phyloP scores from a whole-genome alignment of 2,797 vertebrate species.

The Pseudopleuronectes americanus region DNA sequence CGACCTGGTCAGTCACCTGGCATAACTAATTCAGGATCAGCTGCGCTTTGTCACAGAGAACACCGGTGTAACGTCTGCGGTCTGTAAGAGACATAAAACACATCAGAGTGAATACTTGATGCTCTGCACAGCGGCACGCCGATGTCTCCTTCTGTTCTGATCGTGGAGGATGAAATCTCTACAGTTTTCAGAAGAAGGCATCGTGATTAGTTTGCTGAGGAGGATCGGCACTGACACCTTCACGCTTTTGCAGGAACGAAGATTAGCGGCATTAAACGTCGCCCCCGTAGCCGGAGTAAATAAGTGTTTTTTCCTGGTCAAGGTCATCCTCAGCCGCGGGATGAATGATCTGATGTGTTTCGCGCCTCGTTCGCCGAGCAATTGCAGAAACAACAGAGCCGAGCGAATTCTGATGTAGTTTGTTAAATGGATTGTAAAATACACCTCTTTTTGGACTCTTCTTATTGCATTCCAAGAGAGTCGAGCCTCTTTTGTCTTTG shows the following conservation, averaged over 20 bases:
- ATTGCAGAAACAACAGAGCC: conserved; percentile 18
- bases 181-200: conserved; percentile 14
- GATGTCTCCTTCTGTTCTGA: conserved; percentile 32
- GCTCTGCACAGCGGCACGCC: conserved; percentile 14
- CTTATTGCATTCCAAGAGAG: neutral
- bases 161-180: conserved; percentile 30
- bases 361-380: conserved; percentile 10
- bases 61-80: conserved; percentile 6
- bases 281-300: conserved; percentile 34
- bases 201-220: conserved; percentile 26
- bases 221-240: conserved; percentile 18
- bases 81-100: conserved; percentile 39
- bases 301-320: conserved; percentile 20
- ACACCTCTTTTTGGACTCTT: conserved; percentile 7
- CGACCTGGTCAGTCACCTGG: conserved; percentile 52
- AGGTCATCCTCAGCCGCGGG: conserved; percentile 40
- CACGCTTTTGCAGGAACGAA: conserved; percentile 28
- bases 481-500: neutral
- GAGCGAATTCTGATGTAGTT: conserved; percentile 31
- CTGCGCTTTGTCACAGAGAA: conserved; percentile 49
- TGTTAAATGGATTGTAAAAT: conserved; percentile 44
- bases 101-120: conserved; percentile 42
- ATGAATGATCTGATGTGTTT: conserved; percentile 44
- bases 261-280: conserved; percentile 46
- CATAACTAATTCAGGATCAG: conserved; percentile 73